These are phyloP conservation scores for Pseudonaja textilis DNA, from an alignment of 2,113 vertebrate genomes.

Conservation along the genomic window DNA sequence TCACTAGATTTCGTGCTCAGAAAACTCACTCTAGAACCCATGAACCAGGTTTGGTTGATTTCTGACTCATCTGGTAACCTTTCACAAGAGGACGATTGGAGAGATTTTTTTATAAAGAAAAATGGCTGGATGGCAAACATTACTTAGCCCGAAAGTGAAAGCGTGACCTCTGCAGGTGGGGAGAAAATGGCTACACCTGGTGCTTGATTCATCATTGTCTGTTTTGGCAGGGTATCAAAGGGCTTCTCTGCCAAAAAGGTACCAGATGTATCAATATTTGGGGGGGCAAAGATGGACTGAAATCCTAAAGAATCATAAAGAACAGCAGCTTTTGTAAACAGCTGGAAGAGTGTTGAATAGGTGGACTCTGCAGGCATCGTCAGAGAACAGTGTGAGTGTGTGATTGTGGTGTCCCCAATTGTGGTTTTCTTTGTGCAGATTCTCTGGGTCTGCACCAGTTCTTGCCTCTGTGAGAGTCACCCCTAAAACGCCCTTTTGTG, in stretches of 20 bases:
- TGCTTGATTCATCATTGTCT: background rate
- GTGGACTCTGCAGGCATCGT: background rate
- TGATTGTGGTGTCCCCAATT: background rate
- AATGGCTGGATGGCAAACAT: background rate
- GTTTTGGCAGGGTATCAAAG: background rate
- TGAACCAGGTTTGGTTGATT: constrained; percentile 17
- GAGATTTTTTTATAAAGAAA: background rate
- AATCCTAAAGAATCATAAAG: background rate
- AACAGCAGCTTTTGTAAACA: background rate
- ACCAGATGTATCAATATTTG: background rate
- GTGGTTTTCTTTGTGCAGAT: background rate
- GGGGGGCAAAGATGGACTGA: background rate
- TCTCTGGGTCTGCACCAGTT: background rate
- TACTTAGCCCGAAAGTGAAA: background rate
- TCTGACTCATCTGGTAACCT: background rate
- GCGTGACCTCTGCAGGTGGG: background rate
- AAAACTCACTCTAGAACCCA: constrained; percentile 11
- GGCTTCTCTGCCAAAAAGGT: background rate
- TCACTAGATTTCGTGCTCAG: constrained; percentile 3
- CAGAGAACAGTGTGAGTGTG: background rate
- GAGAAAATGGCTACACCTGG: background rate
- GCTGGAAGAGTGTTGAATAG: background rate
- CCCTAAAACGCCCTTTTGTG: background rate
- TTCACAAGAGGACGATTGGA: background rate
- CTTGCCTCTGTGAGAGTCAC: background rate